Conservation (phyloP, 1,140 invertebrate species). For the Episyrphus balteatus region DNA sequence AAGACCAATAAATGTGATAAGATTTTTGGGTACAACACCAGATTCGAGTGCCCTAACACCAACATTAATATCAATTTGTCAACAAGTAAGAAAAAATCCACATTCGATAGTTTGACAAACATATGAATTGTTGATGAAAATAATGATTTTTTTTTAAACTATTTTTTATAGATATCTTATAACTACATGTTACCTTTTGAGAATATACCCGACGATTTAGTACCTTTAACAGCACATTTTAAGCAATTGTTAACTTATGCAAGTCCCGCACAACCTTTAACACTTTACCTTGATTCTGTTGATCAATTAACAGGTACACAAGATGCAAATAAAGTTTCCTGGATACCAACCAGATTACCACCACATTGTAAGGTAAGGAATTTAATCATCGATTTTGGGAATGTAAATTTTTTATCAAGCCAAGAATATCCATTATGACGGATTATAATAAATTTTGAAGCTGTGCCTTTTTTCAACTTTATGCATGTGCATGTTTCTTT, state of each 20-base stretch:
- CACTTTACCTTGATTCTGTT: constrained; percentile 84
- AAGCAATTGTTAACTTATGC: constrained; percentile 84
- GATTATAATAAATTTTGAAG: not conserved
- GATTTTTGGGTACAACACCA: constrained; percentile 94
- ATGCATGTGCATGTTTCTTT: no score
- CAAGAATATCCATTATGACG: not conserved
- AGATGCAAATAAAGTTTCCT: constrained; percentile 90
- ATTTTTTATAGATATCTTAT: constrained; percentile 72
- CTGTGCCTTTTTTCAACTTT: no score
- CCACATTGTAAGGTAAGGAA: constrained; percentile 72
- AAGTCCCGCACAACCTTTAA: constrained; percentile 65
- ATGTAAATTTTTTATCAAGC: not conserved
- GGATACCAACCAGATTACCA: constrained; percentile 86
- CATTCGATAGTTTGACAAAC: not conserved
- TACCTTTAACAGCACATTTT: constrained; percentile 90
- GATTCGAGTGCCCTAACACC: constrained; percentile 91
- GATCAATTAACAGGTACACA: constrained; percentile 92
- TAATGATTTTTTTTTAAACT: constrained; percentile 1
- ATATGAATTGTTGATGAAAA: not conserved
- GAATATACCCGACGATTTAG: constrained; percentile 89
- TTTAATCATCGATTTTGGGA: not conserved
- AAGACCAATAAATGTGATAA: constrained; percentile 75
- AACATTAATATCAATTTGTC: constrained; percentile 88
- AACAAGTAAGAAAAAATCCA: constrained; percentile 52
- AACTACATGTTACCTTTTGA: constrained; percentile 89